Conservation (phyloP, 2,113 vertebrate genomes). For the Oreotrochilus melanogaster region DNA sequence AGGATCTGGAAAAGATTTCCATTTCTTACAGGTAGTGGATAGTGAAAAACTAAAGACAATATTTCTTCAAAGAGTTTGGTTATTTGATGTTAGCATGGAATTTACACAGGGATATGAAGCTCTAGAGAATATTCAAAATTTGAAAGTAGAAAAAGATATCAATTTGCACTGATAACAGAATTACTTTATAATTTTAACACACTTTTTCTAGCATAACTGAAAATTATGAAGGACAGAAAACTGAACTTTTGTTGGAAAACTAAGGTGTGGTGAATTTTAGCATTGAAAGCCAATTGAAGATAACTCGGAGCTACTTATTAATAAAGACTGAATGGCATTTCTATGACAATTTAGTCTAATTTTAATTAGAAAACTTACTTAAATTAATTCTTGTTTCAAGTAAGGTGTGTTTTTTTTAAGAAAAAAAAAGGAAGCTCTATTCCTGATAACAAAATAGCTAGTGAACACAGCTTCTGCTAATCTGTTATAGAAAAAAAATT, state of each 20-base stretch:
- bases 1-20: neutral
- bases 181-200: neutral
- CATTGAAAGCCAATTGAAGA: neutral
- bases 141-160: neutral
- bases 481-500: neutral
- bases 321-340: neutral
- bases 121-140: neutral
- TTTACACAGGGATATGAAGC: neutral
- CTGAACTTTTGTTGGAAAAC: neutral
- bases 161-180: neutral
- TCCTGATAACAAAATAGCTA: neutral
- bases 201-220: neutral
- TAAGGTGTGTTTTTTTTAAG: neutral
- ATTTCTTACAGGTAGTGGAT: rapidly evolving
- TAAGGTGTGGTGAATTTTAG: neutral
- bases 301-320: neutral
- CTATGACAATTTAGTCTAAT: neutral
- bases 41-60: neutral
- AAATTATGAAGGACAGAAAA: neutral
- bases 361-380: neutral
- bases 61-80: neutral
- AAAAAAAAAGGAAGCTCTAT: neutral
- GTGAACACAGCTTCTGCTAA: neutral
- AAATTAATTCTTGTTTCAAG: neutral
- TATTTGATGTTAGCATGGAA: neutral